Conservation (phyloP, 2,113 vertebrate genomes). For the Leptobrachium leishanense region DNA sequence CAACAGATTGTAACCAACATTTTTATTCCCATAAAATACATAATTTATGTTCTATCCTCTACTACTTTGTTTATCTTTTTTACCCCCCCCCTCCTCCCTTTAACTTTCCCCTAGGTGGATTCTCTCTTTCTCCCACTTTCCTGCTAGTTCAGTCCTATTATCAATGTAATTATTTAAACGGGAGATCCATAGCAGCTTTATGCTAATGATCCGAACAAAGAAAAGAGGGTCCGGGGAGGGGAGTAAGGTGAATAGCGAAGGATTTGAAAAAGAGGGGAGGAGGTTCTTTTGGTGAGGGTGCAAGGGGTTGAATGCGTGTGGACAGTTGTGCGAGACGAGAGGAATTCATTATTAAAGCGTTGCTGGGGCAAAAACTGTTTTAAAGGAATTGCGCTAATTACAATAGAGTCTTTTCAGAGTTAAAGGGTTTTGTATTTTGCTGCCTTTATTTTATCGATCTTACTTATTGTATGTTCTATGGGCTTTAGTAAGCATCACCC, state of each 20-base stretch:
- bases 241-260: constrained; percentile 58
- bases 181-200: constrained; percentile 89
- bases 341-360: constrained; percentile 1
- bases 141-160: constrained; percentile 58
- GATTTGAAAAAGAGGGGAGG: constrained; percentile 46
- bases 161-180: constrained; percentile 87
- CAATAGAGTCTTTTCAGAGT: too few species aligned
- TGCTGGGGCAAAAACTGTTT: neutral
- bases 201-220: constrained; percentile 89
- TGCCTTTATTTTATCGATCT: too few species aligned
- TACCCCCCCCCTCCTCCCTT: constrained; percentile 32
- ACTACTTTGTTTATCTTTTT: constrained; percentile 21
- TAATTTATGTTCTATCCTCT: constrained; percentile 24
- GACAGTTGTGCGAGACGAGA: constrained; percentile 16
- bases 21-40: constrained; percentile 25
- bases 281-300: constrained; percentile 8
- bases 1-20: constrained; percentile 37
- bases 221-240: constrained; percentile 66
- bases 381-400: neutral
- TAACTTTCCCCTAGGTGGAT: constrained; percentile 41
- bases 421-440: too few species aligned
- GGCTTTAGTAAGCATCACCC: too few species aligned
- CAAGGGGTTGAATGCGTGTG: constrained; percentile 22
- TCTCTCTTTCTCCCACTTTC: constrained; percentile 59
- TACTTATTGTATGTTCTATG: too few species aligned